Base-by-base conservation (phyloP, 2,797 vertebrate species). In the Sparidentex hasta region DNA sequence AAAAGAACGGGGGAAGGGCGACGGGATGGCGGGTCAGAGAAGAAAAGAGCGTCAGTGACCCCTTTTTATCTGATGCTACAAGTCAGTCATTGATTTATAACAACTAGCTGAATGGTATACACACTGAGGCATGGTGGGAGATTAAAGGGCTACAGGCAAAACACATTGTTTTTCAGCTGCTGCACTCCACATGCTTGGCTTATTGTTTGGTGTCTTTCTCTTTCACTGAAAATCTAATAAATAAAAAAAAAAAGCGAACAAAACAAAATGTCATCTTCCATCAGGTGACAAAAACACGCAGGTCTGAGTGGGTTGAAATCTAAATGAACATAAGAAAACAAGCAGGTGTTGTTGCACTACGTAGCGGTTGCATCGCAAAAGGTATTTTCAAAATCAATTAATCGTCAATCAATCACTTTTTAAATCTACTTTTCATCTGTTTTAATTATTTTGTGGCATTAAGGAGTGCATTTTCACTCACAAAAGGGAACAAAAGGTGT, bases 1-100 rank as follows among this genome's bases (percentile, higher is more conserved):
- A 33, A 33, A 38, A 74, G 18, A 47, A 27, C 11, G 2, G 13
- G 9, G 41, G 23, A 12, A 50, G 27, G 77, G 18, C 5, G 20
- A 46, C 21, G 65, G n/a, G 57, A 16, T 14, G 62, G 33, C 13
- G 55, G 65, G 68, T 82, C 46, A 67, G 29, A 58, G 52, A 71
- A 70, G 55, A 63, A 46, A 46, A 65, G 62, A 17, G 48, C 48
- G 57, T 61, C 63, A n/a, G 47, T 74, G 59, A 86, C 55, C 71
- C 65, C 73, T 67, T 87, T 59, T 56, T 68, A 75, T 80, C 27
- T 67, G 47, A 81, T 48, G 54, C 55, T 52, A 21, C n/a, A 16
- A 71, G 80, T 62, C 58, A 74, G 41, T 73, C 47, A 55, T 11
- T 29, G 71, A 85, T 87, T 84, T 78, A 73, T 44, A 61, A 43